Base-by-base conservation (phyloP, 2,797 vertebrate genomes). In the Amblyraja radiata region DNA sequence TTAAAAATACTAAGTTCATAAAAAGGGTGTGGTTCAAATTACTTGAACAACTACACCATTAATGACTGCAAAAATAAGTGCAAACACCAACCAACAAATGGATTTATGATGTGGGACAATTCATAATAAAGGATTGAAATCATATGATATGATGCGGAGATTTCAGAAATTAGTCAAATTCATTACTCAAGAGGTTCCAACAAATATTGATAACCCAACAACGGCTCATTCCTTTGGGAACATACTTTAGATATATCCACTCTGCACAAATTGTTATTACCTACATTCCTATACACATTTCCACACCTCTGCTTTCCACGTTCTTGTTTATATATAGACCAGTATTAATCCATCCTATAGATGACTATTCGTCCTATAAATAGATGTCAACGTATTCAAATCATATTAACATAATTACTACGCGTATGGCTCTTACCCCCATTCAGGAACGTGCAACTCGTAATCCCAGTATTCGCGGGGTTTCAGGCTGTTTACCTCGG, bases 381-480 rank as follows among this genome's bases (percentile, higher is more conserved):
- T 74, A 74, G 71, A 74, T 23, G 21, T 74, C 71, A 23, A 25
- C 23, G 71, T 25, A 23, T 74, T 88, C 13, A 65, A 65, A n/a
- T 88, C 6, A 88, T n/a, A 32, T 86, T 36, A 88, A 68, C 63
- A 16, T 68, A 14, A 68, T 36, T 14, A 14, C 61, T 65, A 65
- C 32, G 28, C 7, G 0, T 21, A 18, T 54, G 90, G 93, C 79
- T 94, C 95, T 99, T 97, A 99, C 98, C 98, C 99, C 98, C 98
- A 99, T 96, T 97, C 98, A 95, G 98, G 98, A 96, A 98, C 97
- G 94, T 99, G 98, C 94, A 98, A 95, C 94, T 99, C 98, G 79
- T 99, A 99, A 96, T 99, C 98, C 98, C 98, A 99, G 96, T 99
- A 99, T 93, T 99, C 98, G 95, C 98, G 97, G 97, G 98, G 98